Evolutionary conservation across 2,113 vertebrate genomes (phyloP).

Genomic region (Alligator mississippiensis): DNA sequence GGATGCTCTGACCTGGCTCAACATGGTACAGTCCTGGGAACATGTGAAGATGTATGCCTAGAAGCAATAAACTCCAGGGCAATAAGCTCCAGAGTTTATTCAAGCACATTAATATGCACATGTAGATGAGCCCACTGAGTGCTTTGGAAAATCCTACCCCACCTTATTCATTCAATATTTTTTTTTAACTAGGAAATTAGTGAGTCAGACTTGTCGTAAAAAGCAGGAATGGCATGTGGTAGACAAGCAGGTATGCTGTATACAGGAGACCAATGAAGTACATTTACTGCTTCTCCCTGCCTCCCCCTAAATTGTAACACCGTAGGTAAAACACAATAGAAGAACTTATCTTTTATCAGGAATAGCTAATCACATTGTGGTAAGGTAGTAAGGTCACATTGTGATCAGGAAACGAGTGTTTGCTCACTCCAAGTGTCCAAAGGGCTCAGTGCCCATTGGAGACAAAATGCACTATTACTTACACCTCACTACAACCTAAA

Average conservation of each 20-base stretch:
- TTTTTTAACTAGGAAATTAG: neutral
- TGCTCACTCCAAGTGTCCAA: neutral
- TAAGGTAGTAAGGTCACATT: neutral
- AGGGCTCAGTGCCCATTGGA: neutral
- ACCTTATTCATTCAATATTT: neutral
- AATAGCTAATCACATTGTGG: neutral
- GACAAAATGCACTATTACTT: neutral
- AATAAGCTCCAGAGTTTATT: no score
- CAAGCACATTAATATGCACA: no score
- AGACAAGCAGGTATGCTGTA: neutral
- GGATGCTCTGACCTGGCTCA: no score
- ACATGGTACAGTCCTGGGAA: no score
- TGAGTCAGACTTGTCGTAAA: neutral
- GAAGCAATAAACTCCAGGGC: no score
- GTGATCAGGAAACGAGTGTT: fast-evolving
- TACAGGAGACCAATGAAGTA: neutral
- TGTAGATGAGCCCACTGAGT: no score
- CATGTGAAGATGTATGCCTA: no score
- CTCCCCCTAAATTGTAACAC: neutral
- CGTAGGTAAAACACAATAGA: neutral
- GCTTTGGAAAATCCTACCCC: neutral
- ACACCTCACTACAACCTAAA: neutral
- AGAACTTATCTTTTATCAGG: neutral
- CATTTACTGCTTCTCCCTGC: fast-evolving
- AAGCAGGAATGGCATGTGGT: neutral